Base-by-base conservation (phyloP, 2,797 vertebrate species). In the Setipinna tenuifilis region DNA sequence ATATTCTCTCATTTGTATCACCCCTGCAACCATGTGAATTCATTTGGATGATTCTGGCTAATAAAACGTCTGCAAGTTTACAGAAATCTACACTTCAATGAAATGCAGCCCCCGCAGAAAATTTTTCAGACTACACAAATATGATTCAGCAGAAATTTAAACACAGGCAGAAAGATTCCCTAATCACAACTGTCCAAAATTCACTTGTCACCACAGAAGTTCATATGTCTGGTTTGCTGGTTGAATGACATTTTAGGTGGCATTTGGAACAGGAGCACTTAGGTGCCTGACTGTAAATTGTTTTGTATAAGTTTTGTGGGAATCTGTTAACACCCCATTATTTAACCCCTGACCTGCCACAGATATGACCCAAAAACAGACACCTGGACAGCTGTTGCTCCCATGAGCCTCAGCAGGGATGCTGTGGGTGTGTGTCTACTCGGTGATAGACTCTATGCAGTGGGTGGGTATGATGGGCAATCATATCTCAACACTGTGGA, bases 301-400 rank as follows among this genome's bases (percentile, higher is more conserved):
- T 54, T 54, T 54, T 11, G 50, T 12, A 16, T 2, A 54, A 14
- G 50, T 54, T 54, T 54, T 54, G 6, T 54, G 50, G 10, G 50
- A 54, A 54, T 54, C 48, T 50, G 48, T 54, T 54, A 11, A 54
- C 50, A 54, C 50, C 50, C n/a, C 62, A 28, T 65, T 9, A 14
- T 71, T 12, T 71, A 2, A 17, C 25, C 31, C 14, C n/a, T 65
- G 7, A 19, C 62, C 62, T 28, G 62, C 10, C 12, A n/a, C 89
- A 99, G 98, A 91, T 99, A 98, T 84, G 98, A 99, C 93, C 98
- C 98, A 46, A 98, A 99, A 94, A 99, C 98, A 68, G 98, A 99
- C 62, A 92, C 94, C 89, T 99, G 98, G 98, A 99, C 98, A 0
- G 95, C 97, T 44, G 98, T 99, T 41, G 98, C 98, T 17, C 98